Conservation (phyloP, 2,797 vertebrate genomes). For the Cephalopachus bancanus region DNA sequence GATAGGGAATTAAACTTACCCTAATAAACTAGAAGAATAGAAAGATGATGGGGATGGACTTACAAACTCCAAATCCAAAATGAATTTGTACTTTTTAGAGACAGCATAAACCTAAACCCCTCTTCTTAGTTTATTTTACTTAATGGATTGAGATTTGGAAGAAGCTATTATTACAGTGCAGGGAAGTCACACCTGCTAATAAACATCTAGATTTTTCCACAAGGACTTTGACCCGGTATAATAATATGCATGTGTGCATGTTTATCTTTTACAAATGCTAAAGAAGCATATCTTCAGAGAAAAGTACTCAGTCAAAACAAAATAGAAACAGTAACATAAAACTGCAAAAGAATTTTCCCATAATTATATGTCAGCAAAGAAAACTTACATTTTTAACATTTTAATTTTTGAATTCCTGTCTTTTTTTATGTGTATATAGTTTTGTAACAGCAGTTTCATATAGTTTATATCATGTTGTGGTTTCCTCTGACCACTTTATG, state of each 20-base stretch:
- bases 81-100: neutral
- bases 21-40: neutral
- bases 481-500: neutral
- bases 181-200: neutral
- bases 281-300: neutral
- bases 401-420: neutral
- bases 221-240: neutral
- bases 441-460: neutral
- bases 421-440: neutral
- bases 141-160: neutral
- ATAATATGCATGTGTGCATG: neutral
- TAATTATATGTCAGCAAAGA: neutral
- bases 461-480: neutral
- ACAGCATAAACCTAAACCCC: neutral
- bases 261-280: neutral
- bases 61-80: neutral
- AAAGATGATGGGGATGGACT: neutral
- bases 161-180: neutral
- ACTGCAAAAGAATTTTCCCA: neutral
- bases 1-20: neutral
- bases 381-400: slow-evolving; percentile 15
- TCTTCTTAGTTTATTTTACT: slow-evolving; percentile 23
- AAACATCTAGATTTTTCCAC: slow-evolving; percentile 15
- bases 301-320: slow-evolving; percentile 15
- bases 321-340: neutral